phyloP scores from a whole-genome alignment of 2,797 vertebrate species.

The Dendrocincla fuliginosa region DNA sequence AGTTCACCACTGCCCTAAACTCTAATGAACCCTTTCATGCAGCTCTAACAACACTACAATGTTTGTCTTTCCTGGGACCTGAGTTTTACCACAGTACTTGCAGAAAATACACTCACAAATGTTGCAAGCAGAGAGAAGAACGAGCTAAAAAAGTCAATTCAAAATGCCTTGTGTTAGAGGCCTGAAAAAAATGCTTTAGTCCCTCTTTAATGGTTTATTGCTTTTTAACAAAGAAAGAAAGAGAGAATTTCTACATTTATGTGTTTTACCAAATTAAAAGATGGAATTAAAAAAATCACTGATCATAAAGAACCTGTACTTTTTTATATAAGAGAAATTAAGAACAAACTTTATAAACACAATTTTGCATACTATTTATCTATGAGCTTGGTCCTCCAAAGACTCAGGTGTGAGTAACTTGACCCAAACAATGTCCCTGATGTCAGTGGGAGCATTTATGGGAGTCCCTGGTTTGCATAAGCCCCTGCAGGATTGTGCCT shows the following conservation, averaged over 20 bases:
- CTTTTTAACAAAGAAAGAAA: neutral
- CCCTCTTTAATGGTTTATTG: neutral
- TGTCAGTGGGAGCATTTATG: neutral
- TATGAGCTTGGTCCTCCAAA: neutral
- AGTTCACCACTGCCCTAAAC: conserved; percentile 15
- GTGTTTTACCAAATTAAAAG: neutral
- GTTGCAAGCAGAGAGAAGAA: neutral
- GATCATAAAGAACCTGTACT: neutral
- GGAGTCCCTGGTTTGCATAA: neutral
- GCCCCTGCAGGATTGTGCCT: neutral
- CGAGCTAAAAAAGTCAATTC: neutral
- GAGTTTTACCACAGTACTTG: neutral
- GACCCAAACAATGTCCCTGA: neutral
- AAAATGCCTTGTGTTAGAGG: neutral
- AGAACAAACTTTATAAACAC: neutral
- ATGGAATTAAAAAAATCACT: neutral
- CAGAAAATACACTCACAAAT: neutral
- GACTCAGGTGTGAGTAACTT: neutral
- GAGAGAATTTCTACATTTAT: neutral
- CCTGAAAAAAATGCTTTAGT: neutral
- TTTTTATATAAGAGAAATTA: neutral
- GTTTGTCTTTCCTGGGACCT: neutral
- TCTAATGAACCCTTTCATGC: conserved; percentile 27
- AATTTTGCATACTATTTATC: neutral
- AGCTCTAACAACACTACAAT: neutral